Percentiles rank a stretch among this genome's conserved stretches.
Conservation (phyloP, 2,797 vertebrate species). For the Poliocrania exsul region DNA sequence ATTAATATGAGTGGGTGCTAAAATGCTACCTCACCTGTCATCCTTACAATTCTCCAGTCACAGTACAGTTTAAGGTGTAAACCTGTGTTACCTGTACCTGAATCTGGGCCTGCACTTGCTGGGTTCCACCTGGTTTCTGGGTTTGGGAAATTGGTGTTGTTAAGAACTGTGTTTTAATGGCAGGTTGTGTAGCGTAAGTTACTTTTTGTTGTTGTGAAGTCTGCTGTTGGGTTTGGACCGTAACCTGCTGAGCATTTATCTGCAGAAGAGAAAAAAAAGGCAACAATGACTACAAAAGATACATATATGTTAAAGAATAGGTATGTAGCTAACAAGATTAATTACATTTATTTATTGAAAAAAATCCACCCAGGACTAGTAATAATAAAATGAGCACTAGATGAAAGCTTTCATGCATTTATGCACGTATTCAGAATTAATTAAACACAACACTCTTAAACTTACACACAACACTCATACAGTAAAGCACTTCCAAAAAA, state of each 20-base stretch:
- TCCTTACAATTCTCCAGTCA: background rate
- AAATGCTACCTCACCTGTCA: background rate
- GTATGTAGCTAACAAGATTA: background rate
- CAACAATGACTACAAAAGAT: background rate
- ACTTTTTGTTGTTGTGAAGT: conserved; percentile 83
- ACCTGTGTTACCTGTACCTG: conserved; percentile 68
- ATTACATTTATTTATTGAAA: background rate
- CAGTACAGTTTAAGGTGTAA: background rate
- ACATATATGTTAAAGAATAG: background rate
- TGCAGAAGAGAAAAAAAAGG: conserved; percentile 23
- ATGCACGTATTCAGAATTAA: background rate
- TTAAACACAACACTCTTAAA: no score
- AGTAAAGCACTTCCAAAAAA: background rate
- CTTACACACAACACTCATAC: background rate
- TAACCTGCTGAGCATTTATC: conserved; percentile 86
- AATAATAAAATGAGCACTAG: background rate
- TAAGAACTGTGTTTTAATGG: conserved; percentile 89
- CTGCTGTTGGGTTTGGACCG: conserved; percentile 84
- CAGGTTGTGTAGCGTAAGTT: conserved; percentile 80
- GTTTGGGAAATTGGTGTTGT: conserved; percentile 83
- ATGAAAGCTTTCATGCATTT: background rate
- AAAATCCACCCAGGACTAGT: background rate
- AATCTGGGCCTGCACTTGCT: conserved; percentile 86
- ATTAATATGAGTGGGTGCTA: background rate
- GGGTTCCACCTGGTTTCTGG: conserved; percentile 83